Percentiles rank a stretch among this genome's conserved stretches.
phyloP scores from a whole-genome alignment of 2,113 vertebrate species.

The Dendrocopos noguchii region DNA sequence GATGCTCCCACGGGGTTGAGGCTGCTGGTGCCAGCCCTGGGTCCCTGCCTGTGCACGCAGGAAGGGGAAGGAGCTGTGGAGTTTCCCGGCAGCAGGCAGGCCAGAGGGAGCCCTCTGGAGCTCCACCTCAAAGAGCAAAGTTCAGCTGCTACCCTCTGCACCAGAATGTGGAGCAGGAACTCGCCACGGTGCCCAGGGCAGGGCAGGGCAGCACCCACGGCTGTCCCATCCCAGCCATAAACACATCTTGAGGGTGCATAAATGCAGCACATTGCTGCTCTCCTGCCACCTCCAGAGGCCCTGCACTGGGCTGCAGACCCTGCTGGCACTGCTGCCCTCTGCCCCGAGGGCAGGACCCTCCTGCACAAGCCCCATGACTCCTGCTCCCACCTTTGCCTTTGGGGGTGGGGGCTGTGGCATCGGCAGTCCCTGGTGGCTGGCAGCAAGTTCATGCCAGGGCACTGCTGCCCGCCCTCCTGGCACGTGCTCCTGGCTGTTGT shows the following conservation, averaged over 20 bases:
- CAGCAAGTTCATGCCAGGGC: too few relatives aligned
- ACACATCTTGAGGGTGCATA: conserved; percentile 14
- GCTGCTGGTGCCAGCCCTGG: neutral
- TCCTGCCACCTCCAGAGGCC: neutral
- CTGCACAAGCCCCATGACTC: accelerated
- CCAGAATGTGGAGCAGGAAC: neutral
- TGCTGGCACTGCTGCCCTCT: neutral
- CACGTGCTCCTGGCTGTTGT: accelerated
- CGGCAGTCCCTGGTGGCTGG: neutral
- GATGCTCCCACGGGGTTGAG: neutral
- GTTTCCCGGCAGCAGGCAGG: neutral
- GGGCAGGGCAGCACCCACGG: neutral
- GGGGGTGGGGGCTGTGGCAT: neutral
- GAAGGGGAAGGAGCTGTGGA: neutral
- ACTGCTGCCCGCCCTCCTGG: neutral
- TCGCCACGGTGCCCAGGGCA: accelerated
- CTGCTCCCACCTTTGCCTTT: neutral
- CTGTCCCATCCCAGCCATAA: neutral
- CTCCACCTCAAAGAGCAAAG: conserved; percentile 38
- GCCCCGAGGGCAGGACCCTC: neutral
- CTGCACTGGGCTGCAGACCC: neutral
- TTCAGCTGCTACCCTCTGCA: neutral
- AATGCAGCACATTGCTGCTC: neutral
- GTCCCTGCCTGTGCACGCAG: neutral
- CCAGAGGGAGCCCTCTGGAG: neutral